These are phyloP conservation scores for Phylloscopus trochiloides DNA, from an alignment of 2,113 vertebrate species.

Conservation along the genomic window DNA sequence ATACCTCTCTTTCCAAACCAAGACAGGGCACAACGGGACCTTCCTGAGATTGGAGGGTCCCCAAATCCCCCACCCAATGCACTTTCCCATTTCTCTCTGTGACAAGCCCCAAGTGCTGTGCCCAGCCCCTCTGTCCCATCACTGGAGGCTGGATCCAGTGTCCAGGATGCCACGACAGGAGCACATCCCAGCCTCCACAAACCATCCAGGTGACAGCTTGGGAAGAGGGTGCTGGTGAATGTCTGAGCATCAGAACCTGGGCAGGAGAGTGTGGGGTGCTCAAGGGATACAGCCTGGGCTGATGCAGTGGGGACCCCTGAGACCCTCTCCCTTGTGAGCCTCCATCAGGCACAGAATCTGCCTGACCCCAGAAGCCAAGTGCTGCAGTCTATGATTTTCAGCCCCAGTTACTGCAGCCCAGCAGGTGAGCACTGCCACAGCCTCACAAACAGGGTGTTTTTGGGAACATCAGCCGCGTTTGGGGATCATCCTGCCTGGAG, in stretches of 20 bases:
- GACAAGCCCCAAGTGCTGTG: neutral
- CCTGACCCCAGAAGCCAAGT: neutral
- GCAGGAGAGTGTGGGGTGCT: neutral
- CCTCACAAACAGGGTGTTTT: rapidly evolving
- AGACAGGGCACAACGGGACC: too few relatives aligned
- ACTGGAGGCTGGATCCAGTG: too few relatives aligned
- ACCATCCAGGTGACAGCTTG: rapidly evolving
- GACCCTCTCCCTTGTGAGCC: neutral
- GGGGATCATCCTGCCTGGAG: neutral
- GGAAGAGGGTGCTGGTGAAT: neutral
- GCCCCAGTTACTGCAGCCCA: rapidly evolving
- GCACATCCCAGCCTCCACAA: neutral
- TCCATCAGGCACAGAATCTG: neutral
- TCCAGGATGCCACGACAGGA: neutral
- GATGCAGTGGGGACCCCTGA: neutral
- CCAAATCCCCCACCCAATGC: rapidly evolving
- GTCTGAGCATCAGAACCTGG: neutral
- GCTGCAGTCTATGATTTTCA: rapidly evolving
- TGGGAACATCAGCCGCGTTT: neutral
- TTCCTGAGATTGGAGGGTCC: neutral
- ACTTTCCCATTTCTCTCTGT: neutral
- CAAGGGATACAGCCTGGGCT: neutral
- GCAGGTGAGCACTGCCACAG: too few relatives aligned
- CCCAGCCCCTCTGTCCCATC: neutral
- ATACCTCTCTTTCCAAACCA: too few relatives aligned